Percentiles rank a stretch among this genome's conserved stretches.
phyloP scores from a whole-genome alignment of 2,113 vertebrate species.

The Catharus fuscescens region DNA sequence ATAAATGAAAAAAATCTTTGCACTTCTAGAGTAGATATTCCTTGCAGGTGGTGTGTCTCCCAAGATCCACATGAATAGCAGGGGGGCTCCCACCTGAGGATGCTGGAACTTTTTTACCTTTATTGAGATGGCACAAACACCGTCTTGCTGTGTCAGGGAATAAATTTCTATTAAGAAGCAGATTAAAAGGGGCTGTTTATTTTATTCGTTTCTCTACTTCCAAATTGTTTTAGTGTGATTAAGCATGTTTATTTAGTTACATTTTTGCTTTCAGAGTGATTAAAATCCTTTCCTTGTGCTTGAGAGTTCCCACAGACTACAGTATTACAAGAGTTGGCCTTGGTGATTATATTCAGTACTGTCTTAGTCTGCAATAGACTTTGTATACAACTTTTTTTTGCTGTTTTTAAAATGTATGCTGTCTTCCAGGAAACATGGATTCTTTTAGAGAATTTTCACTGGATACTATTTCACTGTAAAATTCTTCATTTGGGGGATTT shows the following conservation, averaged over 20 bases:
- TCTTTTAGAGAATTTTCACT: background rate
- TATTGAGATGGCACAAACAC: background rate
- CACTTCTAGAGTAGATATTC: background rate
- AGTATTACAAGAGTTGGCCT: background rate
- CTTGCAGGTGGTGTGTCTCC: background rate
- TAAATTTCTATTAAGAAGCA: background rate
- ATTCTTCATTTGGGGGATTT: background rate
- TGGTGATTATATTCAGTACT: background rate
- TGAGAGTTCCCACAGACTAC: background rate
- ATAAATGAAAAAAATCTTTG: background rate
- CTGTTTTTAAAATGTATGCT: background rate
- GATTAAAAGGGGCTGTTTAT: background rate
- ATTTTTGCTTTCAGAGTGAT: background rate
- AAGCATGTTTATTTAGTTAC: background rate
- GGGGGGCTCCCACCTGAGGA: background rate
- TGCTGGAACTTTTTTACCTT: background rate
- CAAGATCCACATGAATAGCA: background rate
- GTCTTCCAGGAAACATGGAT: background rate
- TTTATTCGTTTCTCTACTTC: background rate
- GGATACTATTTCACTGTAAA: background rate
- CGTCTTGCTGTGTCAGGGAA: background rate
- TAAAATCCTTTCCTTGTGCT: background rate
- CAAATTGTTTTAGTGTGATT: background rate
- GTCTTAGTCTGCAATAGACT: background rate
- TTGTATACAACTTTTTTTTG: background rate